A percentile compares a stretch with the other conserved stretches of the same genome.
Conservation (phyloP, 2,888 invertebrate species). For the Carcina quercana region DNA sequence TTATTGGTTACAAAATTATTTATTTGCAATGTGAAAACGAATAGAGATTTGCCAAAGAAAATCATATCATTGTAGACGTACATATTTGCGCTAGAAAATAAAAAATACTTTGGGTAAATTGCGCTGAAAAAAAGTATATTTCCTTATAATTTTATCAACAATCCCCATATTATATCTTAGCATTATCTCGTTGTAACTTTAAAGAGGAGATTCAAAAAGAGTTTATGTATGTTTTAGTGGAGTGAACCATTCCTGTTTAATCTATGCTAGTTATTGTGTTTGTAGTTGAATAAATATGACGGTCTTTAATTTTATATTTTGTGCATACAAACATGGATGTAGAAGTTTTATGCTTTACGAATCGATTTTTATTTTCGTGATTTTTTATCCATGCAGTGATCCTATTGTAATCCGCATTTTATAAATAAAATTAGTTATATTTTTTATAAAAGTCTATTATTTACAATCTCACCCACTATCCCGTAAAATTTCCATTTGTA, state of each 20-base stretch:
- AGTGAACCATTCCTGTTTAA: constrained; percentile 1
- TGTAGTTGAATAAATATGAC: background rate
- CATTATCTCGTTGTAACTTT: background rate
- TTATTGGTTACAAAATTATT: no score
- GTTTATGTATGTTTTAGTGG: background rate
- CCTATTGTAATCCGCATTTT: constrained; percentile 46
- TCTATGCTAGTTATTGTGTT: constrained; percentile 2
- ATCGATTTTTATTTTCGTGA: constrained; percentile 34
- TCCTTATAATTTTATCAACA: background rate
- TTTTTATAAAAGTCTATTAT: constrained; percentile 25
- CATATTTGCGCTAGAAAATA: background rate
- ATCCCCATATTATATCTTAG: background rate
- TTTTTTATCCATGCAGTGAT: constrained; percentile 50
- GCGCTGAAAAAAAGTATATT: no score
- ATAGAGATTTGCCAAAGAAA: constrained; percentile 8
- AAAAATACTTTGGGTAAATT: no score
- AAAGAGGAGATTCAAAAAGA: background rate
- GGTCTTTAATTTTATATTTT: constrained; percentile 1
- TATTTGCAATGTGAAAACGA: background rate
- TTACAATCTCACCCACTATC: no score
- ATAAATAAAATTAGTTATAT: constrained; percentile 44
- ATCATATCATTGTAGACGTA: constrained; percentile 5
- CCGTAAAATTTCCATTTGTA: no score
- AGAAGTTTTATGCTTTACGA: constrained; percentile 15
- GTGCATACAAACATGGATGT: no score